Evolutionary conservation across 23 tunicate genomes (phyloP).

Genomic region (Styela clava): DNA sequence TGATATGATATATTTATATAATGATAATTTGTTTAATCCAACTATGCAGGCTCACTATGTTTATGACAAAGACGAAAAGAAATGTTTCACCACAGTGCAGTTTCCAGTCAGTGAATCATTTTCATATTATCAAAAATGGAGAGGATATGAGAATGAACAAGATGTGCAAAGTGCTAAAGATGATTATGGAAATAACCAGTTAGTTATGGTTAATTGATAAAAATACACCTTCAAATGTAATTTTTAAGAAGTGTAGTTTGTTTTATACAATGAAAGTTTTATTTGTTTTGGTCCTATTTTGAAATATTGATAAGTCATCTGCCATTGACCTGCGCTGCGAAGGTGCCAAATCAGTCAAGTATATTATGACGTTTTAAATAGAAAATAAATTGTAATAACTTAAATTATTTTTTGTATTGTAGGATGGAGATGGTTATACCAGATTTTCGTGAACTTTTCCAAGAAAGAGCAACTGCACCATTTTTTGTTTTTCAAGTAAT

Average conservation of each 20-base stretch:
- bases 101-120: conserved; percentile 69
- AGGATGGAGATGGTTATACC: conserved; percentile 96
- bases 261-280: too few relatives aligned
- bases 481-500: conserved; percentile 93
- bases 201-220: background rate
- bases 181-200: conserved; percentile 78
- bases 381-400: too few relatives aligned
- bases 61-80: conserved; percentile 84
- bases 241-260: too few relatives aligned
- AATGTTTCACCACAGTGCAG: conserved; percentile 56
- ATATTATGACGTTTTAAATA: too few relatives aligned
- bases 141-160: conserved; percentile 62
- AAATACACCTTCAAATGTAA: background rate
- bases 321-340: too few relatives aligned
- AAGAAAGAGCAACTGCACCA: conserved; percentile 96
- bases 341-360: too few relatives aligned
- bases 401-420: too few relatives aligned
- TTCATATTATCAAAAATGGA: conserved; percentile 62
- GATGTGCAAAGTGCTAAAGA: conserved; percentile 42
- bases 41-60: conserved; percentile 72
- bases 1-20: too few relatives aligned
- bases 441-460: conserved; percentile 80
- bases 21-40: too few relatives aligned
- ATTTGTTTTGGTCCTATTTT: too few relatives aligned
- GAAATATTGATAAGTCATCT: too few relatives aligned